Percentiles rank a stretch among this genome's conserved stretches.
These are phyloP conservation scores for Salmo trutta DNA, from an alignment of 2,797 vertebrate genomes.

Conservation along the genomic window DNA sequence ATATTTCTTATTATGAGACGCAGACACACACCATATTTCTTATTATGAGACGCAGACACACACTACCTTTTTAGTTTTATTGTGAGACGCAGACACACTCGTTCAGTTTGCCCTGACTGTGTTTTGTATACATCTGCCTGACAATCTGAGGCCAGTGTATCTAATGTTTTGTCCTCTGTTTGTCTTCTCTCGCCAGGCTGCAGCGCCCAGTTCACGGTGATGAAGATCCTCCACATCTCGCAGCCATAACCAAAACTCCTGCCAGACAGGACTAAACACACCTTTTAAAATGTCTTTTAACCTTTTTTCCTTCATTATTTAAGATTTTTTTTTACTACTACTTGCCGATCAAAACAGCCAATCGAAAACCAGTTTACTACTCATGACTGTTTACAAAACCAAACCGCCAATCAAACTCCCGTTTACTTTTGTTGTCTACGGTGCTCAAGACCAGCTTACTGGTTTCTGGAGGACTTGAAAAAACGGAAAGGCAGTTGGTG, in stretches of 20 bases:
- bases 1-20: too few species aligned
- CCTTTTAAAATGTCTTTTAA: conserved; percentile 61
- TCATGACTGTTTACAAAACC: conserved; percentile 76
- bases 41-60: too few species aligned
- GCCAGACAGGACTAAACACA: conserved; percentile 73
- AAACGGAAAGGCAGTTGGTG: conserved; percentile 58
- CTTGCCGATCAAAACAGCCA: conserved; percentile 73
- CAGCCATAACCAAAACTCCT: conserved; percentile 87
- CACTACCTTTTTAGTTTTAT: too few species aligned
- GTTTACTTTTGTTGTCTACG: conserved; percentile 70
- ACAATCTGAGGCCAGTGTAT: background rate
- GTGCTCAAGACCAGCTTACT: conserved; percentile 67
- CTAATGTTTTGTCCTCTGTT: background rate
- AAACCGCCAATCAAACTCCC: conserved; percentile 71
- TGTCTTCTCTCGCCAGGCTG: conserved; percentile 49
- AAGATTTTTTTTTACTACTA: conserved; percentile 65
- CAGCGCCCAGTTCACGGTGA: conserved; percentile 69
- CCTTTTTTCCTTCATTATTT: conserved; percentile 55
- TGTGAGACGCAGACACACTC: background rate
- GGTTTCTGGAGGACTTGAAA: conserved; percentile 49
- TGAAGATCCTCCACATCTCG: conserved; percentile 50
- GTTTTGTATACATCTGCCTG: background rate
- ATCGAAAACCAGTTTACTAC: conserved; percentile 78
- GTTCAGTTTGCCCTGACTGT: background rate
- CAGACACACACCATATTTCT: too few species aligned